Conservation (phyloP, 2,888 invertebrate species). For the Caradrina clavipalpis region DNA sequence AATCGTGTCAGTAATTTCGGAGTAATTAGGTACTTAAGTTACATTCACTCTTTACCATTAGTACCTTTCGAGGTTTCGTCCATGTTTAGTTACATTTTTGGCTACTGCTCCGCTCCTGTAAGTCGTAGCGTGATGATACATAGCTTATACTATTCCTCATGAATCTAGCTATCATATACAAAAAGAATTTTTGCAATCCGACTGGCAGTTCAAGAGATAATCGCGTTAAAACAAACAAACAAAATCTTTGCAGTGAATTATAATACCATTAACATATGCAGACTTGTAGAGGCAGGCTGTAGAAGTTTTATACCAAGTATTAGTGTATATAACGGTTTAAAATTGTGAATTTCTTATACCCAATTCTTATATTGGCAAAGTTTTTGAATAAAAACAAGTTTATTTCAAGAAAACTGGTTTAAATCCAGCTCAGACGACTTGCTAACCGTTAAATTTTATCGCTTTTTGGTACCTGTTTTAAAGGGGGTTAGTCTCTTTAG, state of each 20-base stretch:
- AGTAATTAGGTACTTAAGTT: neutral
- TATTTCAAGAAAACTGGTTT: constrained; percentile 51
- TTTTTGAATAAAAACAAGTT: constrained; percentile 12
- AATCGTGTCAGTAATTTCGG: constrained; percentile 7
- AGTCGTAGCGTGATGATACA: too few species aligned
- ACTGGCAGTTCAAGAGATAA: too few species aligned
- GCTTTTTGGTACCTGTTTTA: constrained; percentile 20
- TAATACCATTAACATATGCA: too few species aligned
- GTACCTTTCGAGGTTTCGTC: too few species aligned
- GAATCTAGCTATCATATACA: too few species aligned
- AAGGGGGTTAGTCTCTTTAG: neutral
- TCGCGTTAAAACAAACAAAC: too few species aligned
- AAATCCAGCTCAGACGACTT: constrained; percentile 21
- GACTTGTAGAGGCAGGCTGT: too few species aligned
- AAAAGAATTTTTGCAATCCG: too few species aligned
- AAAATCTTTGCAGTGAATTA: too few species aligned
- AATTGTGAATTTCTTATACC: constrained; percentile 8
- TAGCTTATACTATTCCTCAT: too few species aligned
- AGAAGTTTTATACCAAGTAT: neutral
- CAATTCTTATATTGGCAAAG: neutral
- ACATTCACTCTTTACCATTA: neutral
- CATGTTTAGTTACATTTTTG: too few species aligned
- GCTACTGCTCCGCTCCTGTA: too few species aligned
- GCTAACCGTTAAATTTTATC: constrained; percentile 34
- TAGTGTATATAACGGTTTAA: constrained; percentile 5